A percentile compares a stretch with the other conserved stretches of the same genome.
Conservation (phyloP, 2,113 vertebrate species). For the Ia io region DNA sequence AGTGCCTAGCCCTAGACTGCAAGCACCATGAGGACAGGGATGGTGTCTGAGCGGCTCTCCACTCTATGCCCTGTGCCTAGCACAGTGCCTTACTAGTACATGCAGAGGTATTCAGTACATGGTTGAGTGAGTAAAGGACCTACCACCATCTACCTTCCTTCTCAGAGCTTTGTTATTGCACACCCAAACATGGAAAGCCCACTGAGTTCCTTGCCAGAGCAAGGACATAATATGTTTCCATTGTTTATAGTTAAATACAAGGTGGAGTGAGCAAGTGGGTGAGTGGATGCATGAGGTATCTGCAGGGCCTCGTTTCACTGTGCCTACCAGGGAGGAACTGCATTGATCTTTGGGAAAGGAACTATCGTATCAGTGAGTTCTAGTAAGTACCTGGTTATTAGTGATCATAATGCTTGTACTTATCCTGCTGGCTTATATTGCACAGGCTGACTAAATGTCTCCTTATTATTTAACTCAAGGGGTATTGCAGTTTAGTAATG, state of each 20-base stretch:
- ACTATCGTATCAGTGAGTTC: conserved; percentile 53
- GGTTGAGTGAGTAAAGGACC: not conserved
- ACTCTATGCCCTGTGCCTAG: not conserved
- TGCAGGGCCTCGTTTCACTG: conserved; percentile 63
- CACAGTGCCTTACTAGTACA: no score
- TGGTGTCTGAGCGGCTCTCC: not conserved
- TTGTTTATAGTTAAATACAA: not conserved
- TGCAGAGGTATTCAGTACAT: not conserved
- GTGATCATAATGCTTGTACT: not conserved
- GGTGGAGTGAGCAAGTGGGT: not conserved
- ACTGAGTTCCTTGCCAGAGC: not conserved
- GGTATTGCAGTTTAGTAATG: not conserved
- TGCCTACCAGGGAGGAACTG: conserved; percentile 30
- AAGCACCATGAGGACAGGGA: not conserved
- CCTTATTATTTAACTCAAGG: not conserved
- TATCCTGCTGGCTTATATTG: not conserved
- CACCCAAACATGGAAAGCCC: not conserved
- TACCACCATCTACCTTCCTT: not conserved
- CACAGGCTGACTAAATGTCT: not conserved
- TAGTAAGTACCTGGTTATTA: conserved; percentile 67
- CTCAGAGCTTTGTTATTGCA: not conserved
- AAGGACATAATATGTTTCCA: not conserved
- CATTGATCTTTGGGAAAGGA: conserved; percentile 65
- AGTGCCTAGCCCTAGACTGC: not conserved
- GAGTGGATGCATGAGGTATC: not conserved